A percentile compares a stretch with the other conserved stretches of the same genome.
Evolutionary conservation across 2,888 invertebrate genomes (phyloP).

Genomic region (Imbricaverruca yamaguchii): DNA sequence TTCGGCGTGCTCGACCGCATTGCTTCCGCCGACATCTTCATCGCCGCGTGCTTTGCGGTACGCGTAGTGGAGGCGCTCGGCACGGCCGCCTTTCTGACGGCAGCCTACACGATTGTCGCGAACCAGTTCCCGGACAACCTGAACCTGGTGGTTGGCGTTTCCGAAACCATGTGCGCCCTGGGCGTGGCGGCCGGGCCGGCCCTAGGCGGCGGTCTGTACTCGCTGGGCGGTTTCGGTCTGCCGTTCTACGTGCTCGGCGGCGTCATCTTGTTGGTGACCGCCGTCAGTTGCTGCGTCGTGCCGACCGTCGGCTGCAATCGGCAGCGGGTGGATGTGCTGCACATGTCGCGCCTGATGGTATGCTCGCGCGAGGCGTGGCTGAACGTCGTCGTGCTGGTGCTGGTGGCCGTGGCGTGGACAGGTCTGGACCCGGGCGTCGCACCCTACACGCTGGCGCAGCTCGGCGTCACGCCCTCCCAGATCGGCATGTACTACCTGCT

Average conservation of each 20-base stretch:
- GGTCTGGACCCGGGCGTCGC: constrained; percentile 11
- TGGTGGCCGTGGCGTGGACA: constrained; percentile 3
- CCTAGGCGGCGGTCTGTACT: constrained; percentile 5
- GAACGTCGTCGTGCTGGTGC: neutral
- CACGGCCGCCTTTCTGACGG: constrained; percentile 5
- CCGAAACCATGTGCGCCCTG: neutral
- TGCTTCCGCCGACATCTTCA: neutral
- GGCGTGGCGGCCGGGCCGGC: constrained; percentile 8
- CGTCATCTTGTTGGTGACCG: neutral
- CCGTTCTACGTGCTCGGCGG: constrained; percentile 20
- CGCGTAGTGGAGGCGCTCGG: constrained; percentile 8
- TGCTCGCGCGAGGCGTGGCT: neutral
- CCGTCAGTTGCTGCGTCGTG: neutral
- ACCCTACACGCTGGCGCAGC: neutral
- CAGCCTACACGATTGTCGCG: constrained; percentile 19
- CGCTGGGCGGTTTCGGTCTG: constrained; percentile 13
- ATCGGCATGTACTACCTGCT: constrained; percentile 7
- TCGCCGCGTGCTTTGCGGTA: neutral
- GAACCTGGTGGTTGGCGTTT: neutral
- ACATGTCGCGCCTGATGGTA: neutral
- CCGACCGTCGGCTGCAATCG: constrained; percentile 38
- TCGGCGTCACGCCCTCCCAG: neutral
- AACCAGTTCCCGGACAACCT: constrained; percentile 12
- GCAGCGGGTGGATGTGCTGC: neutral
- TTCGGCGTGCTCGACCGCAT: constrained; percentile 9